Evolutionary conservation across 1,140 invertebrate species (phyloP).

Genomic region (Antheraea pernyi): DNA sequence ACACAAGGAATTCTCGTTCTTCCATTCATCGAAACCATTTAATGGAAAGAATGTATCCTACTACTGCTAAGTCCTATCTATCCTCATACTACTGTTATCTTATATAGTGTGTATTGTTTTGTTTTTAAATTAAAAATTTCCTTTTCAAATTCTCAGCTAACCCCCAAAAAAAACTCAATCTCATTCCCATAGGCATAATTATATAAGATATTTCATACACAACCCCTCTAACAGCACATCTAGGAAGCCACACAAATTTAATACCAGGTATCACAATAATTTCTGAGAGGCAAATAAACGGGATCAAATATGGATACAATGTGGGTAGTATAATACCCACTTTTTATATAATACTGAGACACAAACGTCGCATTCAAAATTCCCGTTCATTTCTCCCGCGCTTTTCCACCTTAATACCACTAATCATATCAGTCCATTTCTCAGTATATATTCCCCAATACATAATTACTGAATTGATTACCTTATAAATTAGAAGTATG

Average conservation of each 20-base stretch:
- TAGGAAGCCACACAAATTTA: not conserved
- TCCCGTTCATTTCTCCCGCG: not conserved
- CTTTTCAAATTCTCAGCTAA: not conserved
- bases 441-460: not conserved
- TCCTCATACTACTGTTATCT: constrained; percentile 37
- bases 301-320: not conserved
- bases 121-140: not conserved
- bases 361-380: not conserved
- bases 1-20: not conserved
- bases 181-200: not conserved
- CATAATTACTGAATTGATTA: too few species aligned
- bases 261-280: not conserved
- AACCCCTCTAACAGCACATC: not conserved
- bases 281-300: not conserved
- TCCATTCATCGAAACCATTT: constrained; percentile 15
- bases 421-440: not conserved
- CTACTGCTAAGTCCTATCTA: constrained; percentile 44
- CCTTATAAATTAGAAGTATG: too few species aligned
- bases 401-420: not conserved
- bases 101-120: not conserved
- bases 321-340: not conserved
- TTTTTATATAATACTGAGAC: not conserved
- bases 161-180: not conserved
- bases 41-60: constrained; percentile 32
- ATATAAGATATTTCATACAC: not conserved